Percentiles rank a stretch among this genome's conserved stretches.
phyloP scores from a whole-genome alignment of 2,797 vertebrate genomes.

The Sebastes ruberrimus region DNA sequence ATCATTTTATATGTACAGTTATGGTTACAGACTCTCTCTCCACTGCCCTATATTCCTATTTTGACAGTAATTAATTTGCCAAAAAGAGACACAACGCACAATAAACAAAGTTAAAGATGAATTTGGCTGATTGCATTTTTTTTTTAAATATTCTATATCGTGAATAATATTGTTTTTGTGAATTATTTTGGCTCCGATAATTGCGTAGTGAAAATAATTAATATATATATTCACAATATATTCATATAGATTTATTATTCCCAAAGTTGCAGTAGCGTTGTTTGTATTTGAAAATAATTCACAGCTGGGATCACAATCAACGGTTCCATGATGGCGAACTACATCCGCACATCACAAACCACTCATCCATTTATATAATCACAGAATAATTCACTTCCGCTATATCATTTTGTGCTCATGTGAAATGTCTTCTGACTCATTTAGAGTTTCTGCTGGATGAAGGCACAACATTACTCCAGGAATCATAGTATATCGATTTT shows the following conservation, averaged over 20 bases:
- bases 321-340: background rate
- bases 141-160: no score
- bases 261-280: background rate
- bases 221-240: background rate
- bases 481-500: background rate
- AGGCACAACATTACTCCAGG: background rate
- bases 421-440: background rate
- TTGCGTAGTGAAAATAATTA: background rate
- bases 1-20: no score
- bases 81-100: background rate
- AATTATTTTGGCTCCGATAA: background rate
- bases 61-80: background rate
- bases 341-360: background rate
- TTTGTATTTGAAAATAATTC: background rate
- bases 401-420: no score
- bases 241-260: background rate
- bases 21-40: no score
- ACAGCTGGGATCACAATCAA: background rate
- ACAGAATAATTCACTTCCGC: background rate
- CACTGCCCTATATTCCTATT: no score
- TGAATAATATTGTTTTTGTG: no score
- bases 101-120: no score
- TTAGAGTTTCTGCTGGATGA: background rate
- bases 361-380: background rate
- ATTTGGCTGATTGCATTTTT: no score